These are phyloP conservation scores for Opisthograptis luteolata DNA, from an alignment of 2,888 invertebrate genomes.

Conservation along the genomic window DNA sequence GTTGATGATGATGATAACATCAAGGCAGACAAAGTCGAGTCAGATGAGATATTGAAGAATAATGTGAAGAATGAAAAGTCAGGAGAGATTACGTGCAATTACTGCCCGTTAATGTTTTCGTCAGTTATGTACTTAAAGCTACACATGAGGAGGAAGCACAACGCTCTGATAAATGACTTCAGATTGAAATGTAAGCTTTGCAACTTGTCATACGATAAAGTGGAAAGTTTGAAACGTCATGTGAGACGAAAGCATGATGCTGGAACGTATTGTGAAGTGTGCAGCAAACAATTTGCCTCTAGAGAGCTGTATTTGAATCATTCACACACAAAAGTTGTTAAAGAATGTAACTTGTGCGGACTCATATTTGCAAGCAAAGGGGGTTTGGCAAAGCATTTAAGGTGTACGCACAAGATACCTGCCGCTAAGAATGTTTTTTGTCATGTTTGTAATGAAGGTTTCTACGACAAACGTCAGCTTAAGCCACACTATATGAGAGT, in stretches of 20 bases:
- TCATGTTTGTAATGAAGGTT: constrained; percentile 68
- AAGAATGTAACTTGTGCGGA: constrained; percentile 71
- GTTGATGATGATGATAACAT: constrained; percentile 53
- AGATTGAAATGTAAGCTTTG: constrained; percentile 73
- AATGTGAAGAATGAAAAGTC: constrained; percentile 54
- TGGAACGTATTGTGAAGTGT: constrained; percentile 66
- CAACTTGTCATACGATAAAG: constrained; percentile 73
- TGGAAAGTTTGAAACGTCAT: constrained; percentile 76
- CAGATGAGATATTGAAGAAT: constrained; percentile 41
- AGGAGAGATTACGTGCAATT: constrained; percentile 68
- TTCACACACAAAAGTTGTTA: constrained; percentile 63
- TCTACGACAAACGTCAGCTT: constrained; percentile 66
- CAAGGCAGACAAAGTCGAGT: constrained; percentile 28
- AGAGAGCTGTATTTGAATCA: constrained; percentile 66
- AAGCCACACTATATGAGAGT: constrained; percentile 71
- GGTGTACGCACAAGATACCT: constrained; percentile 70
- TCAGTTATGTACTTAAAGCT: constrained; percentile 68
- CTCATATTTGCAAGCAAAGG: constrained; percentile 70
- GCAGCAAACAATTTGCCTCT: constrained; percentile 69
- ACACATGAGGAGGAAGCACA: constrained; percentile 76
- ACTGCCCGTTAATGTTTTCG: constrained; percentile 72
- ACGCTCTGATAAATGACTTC: constrained; percentile 67
- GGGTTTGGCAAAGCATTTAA: constrained; percentile 69
- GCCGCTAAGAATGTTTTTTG: constrained; percentile 68
- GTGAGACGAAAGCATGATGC: constrained; percentile 70